Evolutionary conservation across 1,140 invertebrate species (phyloP), one percentile per base, ranked within the genome.

Genomic region (Papilio glaucus): DNA sequence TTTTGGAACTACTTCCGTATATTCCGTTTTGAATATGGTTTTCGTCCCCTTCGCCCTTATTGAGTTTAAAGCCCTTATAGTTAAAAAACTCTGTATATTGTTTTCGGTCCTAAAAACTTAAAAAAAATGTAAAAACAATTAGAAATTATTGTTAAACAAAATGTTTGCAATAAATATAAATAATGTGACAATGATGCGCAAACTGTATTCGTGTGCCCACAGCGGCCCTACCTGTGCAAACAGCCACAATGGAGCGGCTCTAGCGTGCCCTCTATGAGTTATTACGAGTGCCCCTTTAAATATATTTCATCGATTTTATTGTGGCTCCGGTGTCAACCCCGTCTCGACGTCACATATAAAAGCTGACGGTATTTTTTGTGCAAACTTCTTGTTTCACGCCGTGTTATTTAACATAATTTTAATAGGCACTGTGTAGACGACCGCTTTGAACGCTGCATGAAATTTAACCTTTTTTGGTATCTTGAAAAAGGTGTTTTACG

Each of bases 271-370:
- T 69, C 85, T 88, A 87, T 89, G 88, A 90, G 79, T 92, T 89
- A 89, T 87, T 79, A 73, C 78, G 74, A 72, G 79, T 77, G 81
- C 81, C 86, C 90, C 85, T 85, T 81, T 26, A 73, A 78, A 87
- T 84, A 92, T 92, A 92, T 90, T 89, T 92, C 90, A 93, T 91
- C 85, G 88, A 91, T 90, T 93, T 91, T 93, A 93, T 93, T 90
- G 85, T 89, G 90, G 90, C 90, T 89, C 90, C 90, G 72, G 85
- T 91, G 90, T 93, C 90, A 93, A 88, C 87, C 84, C 67, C 76
- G 88, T 92, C 89, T 85, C 85, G 87, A 84, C 87, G 79, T 84
- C 72, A 75, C 77, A 83, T 86, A 88, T 92, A 90, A 90, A 90
- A 75, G 75, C 76, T 61, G 76, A 79, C 78, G 80, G 82, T 81